Evolutionary conservation across 2,888 invertebrate species (phyloP).

Genomic region (Drosophila planitibia): DNA sequence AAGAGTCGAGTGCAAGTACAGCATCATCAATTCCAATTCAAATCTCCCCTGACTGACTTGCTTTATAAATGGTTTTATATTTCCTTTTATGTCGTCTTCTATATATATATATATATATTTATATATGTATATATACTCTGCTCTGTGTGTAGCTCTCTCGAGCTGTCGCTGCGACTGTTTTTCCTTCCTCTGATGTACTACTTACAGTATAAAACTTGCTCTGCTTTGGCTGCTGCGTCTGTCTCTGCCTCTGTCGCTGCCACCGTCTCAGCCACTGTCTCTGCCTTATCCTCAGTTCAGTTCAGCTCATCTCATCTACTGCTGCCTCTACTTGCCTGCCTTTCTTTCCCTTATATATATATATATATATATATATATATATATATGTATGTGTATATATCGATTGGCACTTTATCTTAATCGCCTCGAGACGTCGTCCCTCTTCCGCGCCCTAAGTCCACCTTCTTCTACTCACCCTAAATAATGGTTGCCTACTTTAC

Average conservation of each 20-base stretch:
- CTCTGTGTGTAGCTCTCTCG: slow-evolving; percentile 16
- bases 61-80: slow-evolving; percentile 81
- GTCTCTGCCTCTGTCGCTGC: slow-evolving; percentile 9
- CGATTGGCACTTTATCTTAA: slow-evolving; percentile 81
- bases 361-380: neutral
- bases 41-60: slow-evolving; percentile 81
- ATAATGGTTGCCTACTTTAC: slow-evolving; percentile 59
- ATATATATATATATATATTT: neutral
- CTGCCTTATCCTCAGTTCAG: slow-evolving; percentile 17
- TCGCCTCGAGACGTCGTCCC: slow-evolving; percentile 73
- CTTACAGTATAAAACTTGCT: slow-evolving; percentile 52
- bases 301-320: slow-evolving; percentile 9
- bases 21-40: slow-evolving; percentile 81
- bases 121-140: slow-evolving; percentile 1
- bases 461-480: slow-evolving; percentile 56
- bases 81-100: slow-evolving; percentile 76
- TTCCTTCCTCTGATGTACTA: slow-evolving; percentile 32
- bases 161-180: slow-evolving; percentile 27
- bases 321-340: slow-evolving; percentile 29
- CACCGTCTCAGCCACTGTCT: slow-evolving; percentile 2
- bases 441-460: slow-evolving; percentile 54
- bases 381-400: slow-evolving; percentile 50
- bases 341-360: slow-evolving; percentile 76
- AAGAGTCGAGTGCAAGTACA: slow-evolving; percentile 72
- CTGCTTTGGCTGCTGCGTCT: slow-evolving; percentile 22